phyloP scores from a whole-genome alignment of 2,113 vertebrate genomes.

The Arothron firmamentum region DNA sequence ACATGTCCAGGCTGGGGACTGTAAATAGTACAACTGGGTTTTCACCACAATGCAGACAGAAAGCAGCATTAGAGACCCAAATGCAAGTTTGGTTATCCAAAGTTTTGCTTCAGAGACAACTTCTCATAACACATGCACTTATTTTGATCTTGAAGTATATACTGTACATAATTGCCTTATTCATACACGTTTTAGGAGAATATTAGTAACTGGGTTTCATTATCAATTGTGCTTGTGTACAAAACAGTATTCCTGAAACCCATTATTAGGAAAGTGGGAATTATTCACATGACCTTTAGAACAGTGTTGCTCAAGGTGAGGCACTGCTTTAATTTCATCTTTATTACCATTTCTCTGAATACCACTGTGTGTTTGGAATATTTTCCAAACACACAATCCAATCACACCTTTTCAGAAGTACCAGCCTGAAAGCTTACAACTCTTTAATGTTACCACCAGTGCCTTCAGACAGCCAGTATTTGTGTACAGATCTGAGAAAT shows the following conservation, averaged over 20 bases:
- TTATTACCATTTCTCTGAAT: background rate
- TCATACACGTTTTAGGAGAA: constrained; percentile 23
- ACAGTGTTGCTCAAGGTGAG: constrained; percentile 35
- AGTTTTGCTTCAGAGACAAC: constrained; percentile 11
- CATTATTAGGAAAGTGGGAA: constrained; percentile 4
- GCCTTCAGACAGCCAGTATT: constrained; percentile 66
- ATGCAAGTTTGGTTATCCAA: background rate
- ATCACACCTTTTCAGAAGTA: too few species aligned
- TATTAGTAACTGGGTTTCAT: constrained; percentile 15
- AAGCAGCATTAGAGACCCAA: constrained; percentile 1
- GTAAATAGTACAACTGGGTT: constrained; percentile 21
- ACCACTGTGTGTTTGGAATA: too few species aligned
- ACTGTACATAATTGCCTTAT: constrained; percentile 9
- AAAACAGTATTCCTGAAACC: constrained; percentile 5
- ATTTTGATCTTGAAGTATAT: constrained; percentile 46
- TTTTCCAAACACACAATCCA: too few species aligned
- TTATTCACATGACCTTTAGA: constrained; percentile 31
- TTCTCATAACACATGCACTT: constrained; percentile 56
- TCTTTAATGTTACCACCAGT: constrained; percentile 31
- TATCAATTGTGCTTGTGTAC: constrained; percentile 36
- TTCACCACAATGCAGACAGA: background rate
- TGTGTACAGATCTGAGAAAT: constrained; percentile 6
- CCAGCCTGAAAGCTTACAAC: background rate
- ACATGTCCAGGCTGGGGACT: constrained; percentile 18
- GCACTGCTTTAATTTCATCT: constrained; percentile 4